Conservation (phyloP, 2,888 invertebrate species). For the Noctua pronuba region DNA sequence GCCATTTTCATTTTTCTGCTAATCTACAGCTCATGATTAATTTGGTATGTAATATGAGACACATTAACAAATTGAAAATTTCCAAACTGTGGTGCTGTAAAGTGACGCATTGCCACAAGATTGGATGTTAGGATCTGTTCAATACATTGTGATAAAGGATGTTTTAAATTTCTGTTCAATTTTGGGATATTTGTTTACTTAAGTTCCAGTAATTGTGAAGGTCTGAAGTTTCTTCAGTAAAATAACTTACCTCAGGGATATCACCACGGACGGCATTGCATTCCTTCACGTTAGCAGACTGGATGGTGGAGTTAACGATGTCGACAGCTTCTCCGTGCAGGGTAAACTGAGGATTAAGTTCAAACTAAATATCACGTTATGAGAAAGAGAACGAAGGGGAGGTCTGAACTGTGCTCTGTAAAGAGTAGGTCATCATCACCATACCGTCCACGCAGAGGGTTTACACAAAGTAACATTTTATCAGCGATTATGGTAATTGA, state of each 20-base stretch:
- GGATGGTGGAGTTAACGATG: constrained; percentile 93
- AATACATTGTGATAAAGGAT: not conserved
- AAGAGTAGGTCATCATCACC: not conserved
- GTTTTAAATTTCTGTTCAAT: not conserved
- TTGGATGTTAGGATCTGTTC: not conserved
- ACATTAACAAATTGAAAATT: not conserved
- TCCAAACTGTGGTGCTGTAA: not conserved
- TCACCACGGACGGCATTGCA: constrained; percentile 90
- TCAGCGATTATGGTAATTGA: not conserved
- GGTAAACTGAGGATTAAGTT: constrained; percentile 89
- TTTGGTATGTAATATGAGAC: not conserved
- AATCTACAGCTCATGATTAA: not conserved
- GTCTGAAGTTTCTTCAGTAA: not conserved
- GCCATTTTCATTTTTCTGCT: not conserved
- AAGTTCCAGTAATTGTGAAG: not conserved
- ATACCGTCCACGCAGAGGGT: not conserved
- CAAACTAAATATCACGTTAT: constrained; percentile 51
- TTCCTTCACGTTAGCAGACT: constrained; percentile 95
- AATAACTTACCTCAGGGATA: constrained; percentile 79
- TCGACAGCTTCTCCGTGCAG: constrained; percentile 92
- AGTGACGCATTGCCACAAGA: not conserved
- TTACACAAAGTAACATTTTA: not conserved
- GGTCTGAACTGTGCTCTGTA: not conserved
- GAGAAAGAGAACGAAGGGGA: constrained; percentile 15
- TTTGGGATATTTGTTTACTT: not conserved